Conservation (phyloP, 2,888 invertebrate species). For the Augiades crinisus region DNA sequence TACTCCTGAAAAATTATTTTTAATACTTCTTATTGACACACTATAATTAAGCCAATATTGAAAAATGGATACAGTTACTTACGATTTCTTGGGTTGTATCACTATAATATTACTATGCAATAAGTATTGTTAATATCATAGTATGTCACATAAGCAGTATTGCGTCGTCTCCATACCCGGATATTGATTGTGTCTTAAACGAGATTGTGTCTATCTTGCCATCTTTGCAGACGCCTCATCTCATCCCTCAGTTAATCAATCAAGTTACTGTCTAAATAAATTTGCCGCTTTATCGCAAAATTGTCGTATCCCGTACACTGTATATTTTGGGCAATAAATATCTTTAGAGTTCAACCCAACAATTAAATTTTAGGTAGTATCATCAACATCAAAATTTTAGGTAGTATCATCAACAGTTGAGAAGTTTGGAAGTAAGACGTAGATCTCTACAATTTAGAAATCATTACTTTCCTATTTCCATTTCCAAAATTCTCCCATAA, state of each 20-base stretch:
- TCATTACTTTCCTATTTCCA: too few relatives aligned
- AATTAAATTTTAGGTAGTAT: not conserved
- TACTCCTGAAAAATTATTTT: too few relatives aligned
- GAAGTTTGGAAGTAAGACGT: too few relatives aligned
- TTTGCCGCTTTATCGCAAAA: slow-evolving; percentile 26
- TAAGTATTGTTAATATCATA: not conserved
- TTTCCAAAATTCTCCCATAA: too few relatives aligned
- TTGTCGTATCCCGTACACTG: not conserved
- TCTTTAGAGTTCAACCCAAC: not conserved
- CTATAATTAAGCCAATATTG: too few relatives aligned
- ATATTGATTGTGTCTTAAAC: slow-evolving; percentile 42
- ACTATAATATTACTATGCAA: not conserved
- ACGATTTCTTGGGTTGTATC: too few relatives aligned
- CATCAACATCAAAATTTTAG: too few relatives aligned
- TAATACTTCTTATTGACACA: too few relatives aligned
- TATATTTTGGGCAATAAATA: not conserved
- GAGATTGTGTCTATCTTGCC: slow-evolving; percentile 30
- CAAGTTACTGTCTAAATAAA: slow-evolving; percentile 36
- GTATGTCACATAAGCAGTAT: not conserved
- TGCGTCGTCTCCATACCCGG: slow-evolving; percentile 7
- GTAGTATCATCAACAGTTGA: too few relatives aligned
- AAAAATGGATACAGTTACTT: too few relatives aligned
- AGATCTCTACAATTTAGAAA: too few relatives aligned
- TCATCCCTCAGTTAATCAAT: slow-evolving; percentile 35
- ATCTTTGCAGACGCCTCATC: slow-evolving; percentile 33